Percentiles rank a stretch among this genome's conserved stretches.
These are phyloP conservation scores for Oryctolagus cuniculus DNA, from an alignment of 2,113 vertebrate genomes.

Conservation along the genomic window mOryCun1.1 NC_091448.1:31542501-31543000, in stretches of 20 bases:
- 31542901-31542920: not conserved
- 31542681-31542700: not conserved
- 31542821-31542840: not conserved
- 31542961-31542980: not conserved
- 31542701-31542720: not conserved
- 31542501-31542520: not conserved
- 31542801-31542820: not conserved
- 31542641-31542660: slow-evolving; percentile 4
- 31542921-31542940: not conserved
- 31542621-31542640: slow-evolving; percentile 15
- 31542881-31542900: slow-evolving; percentile 2
- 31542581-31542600: not conserved
- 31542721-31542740: slow-evolving; percentile 13
- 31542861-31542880: not conserved
- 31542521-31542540: slow-evolving; percentile 2
- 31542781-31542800: slow-evolving; percentile 17
- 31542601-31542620: not conserved
- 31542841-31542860: not conserved
- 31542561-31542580: not conserved
- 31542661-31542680: not conserved
- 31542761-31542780: not conserved
- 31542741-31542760: not conserved
- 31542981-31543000: not conserved
- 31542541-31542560: not conserved
- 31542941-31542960: not conserved